Evolutionary conservation across 2,797 vertebrate genomes (phyloP).

Genomic region (Meda fulgida): DNA sequence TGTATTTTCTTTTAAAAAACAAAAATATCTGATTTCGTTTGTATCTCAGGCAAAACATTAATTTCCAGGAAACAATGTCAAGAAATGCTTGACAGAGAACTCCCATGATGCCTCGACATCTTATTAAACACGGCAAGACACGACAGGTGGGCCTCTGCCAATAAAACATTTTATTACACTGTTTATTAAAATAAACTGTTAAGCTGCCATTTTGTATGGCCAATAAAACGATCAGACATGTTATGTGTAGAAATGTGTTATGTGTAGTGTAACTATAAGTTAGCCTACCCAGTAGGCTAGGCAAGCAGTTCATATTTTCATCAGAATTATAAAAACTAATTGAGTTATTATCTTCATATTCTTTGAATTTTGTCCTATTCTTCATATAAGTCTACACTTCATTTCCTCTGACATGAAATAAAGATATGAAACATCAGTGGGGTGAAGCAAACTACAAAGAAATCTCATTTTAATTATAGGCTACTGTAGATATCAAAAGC

Average conservation of each 20-base stretch:
- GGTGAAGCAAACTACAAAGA: slow-evolving; percentile 8
- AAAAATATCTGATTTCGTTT: not conserved
- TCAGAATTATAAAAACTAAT: not conserved
- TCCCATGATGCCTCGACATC: not conserved
- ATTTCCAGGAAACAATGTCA: not conserved
- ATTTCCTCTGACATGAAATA: not conserved
- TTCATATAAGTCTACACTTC: not conserved
- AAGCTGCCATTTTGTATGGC: not conserved
- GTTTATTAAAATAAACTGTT: not conserved
- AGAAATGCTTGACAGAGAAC: not conserved
- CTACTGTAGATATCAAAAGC: not conserved
- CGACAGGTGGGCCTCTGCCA: not conserved
- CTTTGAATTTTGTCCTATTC: not conserved
- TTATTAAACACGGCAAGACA: not conserved
- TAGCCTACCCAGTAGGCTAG: not conserved
- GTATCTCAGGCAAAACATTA: not conserved
- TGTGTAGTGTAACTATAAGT: not conserved
- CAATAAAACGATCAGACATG: not conserved
- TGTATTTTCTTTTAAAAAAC: not conserved
- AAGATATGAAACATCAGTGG: slow-evolving; percentile 18
- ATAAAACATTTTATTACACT: not conserved
- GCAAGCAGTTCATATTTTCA: not conserved
- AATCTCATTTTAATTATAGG: not conserved
- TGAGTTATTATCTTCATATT: not conserved
- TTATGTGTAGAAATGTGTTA: not conserved